A percentile compares a stretch with the other conserved stretches of the same genome.
Evolutionary conservation across 2,113 vertebrate genomes (phyloP).

Genomic region (Ia io): DNA sequence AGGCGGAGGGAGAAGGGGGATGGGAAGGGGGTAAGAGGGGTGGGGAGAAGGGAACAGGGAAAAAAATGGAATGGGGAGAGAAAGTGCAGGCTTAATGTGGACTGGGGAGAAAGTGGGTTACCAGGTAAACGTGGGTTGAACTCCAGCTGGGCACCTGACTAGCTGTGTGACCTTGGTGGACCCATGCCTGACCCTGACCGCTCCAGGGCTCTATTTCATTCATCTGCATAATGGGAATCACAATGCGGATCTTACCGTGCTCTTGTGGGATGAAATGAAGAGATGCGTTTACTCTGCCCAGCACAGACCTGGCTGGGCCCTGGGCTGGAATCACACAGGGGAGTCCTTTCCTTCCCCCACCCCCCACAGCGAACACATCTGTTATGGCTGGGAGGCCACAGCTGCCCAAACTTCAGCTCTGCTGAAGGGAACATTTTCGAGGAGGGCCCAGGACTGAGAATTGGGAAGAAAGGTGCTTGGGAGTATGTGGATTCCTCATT

Average conservation of each 20-base stretch:
- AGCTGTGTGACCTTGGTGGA: not conserved
- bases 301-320: not conserved
- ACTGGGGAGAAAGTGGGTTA: no score
- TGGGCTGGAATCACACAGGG: not conserved
- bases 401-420: not conserved
- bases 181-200: not conserved
- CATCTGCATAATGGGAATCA: not conserved
- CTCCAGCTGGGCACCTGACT: not conserved
- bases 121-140: not conserved
- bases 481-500: not conserved
- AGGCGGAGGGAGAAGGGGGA: no score
- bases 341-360: fast-evolving
- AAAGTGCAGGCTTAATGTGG: not conserved
- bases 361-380: not conserved
- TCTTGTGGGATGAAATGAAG: not conserved
- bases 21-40: not conserved
- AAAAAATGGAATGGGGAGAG: not conserved
- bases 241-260: not conserved
- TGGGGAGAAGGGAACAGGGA: not conserved
- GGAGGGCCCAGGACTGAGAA: not conserved
- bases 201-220: not conserved
- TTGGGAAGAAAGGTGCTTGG: not conserved
- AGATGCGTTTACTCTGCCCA: not conserved
- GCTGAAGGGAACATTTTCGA: not conserved
- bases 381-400: not conserved